Base-by-base conservation (phyloP, 2,113 vertebrate species). In the Chaetura pelagica region DNA sequence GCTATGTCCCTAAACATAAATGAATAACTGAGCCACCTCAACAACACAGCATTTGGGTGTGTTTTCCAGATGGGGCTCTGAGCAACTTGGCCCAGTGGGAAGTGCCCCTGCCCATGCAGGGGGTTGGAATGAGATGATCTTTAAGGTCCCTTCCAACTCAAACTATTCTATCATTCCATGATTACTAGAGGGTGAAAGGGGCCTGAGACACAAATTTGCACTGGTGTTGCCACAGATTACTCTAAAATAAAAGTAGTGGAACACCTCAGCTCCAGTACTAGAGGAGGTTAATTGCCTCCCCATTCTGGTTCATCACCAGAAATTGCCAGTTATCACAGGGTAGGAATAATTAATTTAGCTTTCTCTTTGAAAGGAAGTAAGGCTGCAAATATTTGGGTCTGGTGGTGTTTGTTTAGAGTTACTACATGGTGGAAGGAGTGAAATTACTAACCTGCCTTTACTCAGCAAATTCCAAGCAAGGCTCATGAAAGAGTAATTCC, bases 141-240 rank as follows among this genome's bases (percentile, higher is more conserved):
- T 42, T 42, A 42, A 42, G 40, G 40, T 42, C 40, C 40, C 40
- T 42, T 42, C 40, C 40, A 42, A 42, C 40, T 42, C 40, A 42
- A 42, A 42, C 14, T 12, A 42, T 42, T 42, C 40, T 42, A 42
- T 42, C 40, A 42, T 42, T 42, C 40, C 14, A 42, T 42, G 40
- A 42, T 48, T 19, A 5, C 2, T 10, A 38, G 27, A 2, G 19
- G 51, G 80, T 2, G 1, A 38, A 81, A 82, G 13, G 35, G 20
- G 19, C 9, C 38, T 11, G 27, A 20, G 20, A 67, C 4, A 1
- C 3, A 12, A n/a, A 20, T n/a, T 16, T 3, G 7, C 10, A 48
- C n/a, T 15, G n/a, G 42, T 4, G n/a, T 7, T 46, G 20, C 44
- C 40, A 58, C 49, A 34, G 55, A 24, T 35, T 48, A 29, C 24